Evolutionary conservation across 2,113 vertebrate species (phyloP).

Genomic region (Sclerurus mexicanus): DNA sequence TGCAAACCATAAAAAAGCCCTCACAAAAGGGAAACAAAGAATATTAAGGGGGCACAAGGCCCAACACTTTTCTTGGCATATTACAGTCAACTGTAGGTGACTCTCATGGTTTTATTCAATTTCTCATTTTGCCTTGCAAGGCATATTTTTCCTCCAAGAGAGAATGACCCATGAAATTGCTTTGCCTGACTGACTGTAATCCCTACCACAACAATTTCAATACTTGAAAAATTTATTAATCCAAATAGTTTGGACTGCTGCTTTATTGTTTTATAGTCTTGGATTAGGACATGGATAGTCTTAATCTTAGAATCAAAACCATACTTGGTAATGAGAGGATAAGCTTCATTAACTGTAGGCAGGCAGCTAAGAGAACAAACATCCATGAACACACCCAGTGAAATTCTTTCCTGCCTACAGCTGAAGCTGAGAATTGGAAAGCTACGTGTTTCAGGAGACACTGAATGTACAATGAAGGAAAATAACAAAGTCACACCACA

Average conservation of each 20-base stretch:
- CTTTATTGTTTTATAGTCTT: not conserved
- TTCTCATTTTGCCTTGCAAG: not conserved
- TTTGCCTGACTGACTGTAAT: not conserved
- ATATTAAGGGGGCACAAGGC: not conserved
- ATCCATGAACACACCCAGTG: not conserved
- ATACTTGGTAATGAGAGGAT: not conserved
- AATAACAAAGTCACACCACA: not conserved
- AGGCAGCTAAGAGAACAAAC: not conserved
- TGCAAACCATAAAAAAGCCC: not conserved
- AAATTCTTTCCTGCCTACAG: not conserved
- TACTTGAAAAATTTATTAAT: not conserved
- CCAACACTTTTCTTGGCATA: not conserved
- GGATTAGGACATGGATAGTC: not conserved
- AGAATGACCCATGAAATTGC: not conserved
- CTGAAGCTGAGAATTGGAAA: not conserved
- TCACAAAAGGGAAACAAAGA: not conserved
- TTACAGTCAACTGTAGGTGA: not conserved
- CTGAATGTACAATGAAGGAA: not conserved
- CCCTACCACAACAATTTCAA: not conserved
- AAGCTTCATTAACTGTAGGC: not conserved
- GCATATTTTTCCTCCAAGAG: not conserved
- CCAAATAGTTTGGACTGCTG: not conserved
- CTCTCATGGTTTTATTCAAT: not conserved
- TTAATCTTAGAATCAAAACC: not conserved
- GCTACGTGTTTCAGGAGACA: not conserved